phyloP scores from a whole-genome alignment of 2,797 vertebrate species.

The Scleropages formosus region DNA sequence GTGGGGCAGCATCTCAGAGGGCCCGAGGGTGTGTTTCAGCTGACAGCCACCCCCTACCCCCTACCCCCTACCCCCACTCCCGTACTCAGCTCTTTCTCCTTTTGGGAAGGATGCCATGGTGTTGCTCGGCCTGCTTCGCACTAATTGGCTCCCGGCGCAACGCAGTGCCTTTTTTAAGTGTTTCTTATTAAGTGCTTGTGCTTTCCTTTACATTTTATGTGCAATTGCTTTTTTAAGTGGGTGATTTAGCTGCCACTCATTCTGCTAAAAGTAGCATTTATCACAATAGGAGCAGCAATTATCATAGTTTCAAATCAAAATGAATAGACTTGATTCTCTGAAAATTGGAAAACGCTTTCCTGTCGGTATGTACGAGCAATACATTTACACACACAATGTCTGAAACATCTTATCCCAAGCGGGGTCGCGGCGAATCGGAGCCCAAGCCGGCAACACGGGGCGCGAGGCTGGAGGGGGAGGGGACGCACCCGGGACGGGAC shows the following conservation, averaged over 20 bases:
- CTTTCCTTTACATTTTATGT: background rate
- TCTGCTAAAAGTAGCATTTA: background rate
- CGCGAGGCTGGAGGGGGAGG: too few relatives aligned
- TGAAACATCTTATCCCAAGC: too few relatives aligned
- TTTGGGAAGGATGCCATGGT: background rate
- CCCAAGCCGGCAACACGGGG: too few relatives aligned
- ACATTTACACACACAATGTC: too few relatives aligned
- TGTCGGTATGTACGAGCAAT: too few relatives aligned
- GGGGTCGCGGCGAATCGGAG: too few relatives aligned
- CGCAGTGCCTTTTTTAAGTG: background rate
- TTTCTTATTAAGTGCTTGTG: background rate
- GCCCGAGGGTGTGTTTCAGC: background rate
- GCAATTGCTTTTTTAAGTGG: background rate
- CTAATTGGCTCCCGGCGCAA: constrained; percentile 10
- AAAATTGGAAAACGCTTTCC: too few relatives aligned
- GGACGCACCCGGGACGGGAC: too few relatives aligned
- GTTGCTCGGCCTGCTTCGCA: background rate
- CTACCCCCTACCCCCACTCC: background rate
- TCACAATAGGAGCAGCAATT: too few relatives aligned
- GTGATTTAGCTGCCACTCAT: background rate
- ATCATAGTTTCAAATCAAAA: too few relatives aligned
- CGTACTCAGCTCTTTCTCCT: background rate
- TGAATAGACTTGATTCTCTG: too few relatives aligned
- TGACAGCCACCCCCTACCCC: background rate
- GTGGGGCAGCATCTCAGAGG: background rate